phyloP scores from a whole-genome alignment of 2,888 invertebrate genomes.

The Chalcis sispes region DNA sequence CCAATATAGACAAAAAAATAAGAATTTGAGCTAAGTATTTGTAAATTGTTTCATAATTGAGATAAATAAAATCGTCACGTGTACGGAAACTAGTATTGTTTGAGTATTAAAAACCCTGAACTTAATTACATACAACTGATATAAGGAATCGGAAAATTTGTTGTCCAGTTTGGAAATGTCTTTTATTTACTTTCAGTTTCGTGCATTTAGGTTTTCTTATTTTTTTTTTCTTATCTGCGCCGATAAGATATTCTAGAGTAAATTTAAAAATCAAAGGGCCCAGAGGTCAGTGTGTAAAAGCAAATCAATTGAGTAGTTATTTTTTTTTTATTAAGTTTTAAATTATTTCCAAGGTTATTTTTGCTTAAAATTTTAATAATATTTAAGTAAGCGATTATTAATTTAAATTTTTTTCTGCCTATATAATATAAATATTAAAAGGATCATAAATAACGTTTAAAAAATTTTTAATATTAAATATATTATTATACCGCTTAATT shows the following conservation, averaged over 20 bases:
- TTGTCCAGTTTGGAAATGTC: constrained; percentile 33
- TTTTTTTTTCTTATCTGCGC: constrained; percentile 31
- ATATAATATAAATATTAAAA: too few species aligned
- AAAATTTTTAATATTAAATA: too few species aligned
- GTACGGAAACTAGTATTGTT: constrained; percentile 21
- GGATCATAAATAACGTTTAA: too few species aligned
- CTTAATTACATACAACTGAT: background rate
- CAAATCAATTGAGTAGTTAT: constrained; percentile 23
- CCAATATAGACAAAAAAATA: too few species aligned
- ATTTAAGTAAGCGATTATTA: too few species aligned
- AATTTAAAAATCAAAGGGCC: constrained; percentile 36
- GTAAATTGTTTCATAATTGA: constrained; percentile 64
- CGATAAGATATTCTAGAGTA: constrained; percentile 35
- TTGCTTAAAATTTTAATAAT: too few species aligned
- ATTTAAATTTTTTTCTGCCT: too few species aligned
- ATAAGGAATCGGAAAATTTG: background rate
- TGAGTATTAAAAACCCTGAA: constrained; percentile 14
- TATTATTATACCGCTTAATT: too few species aligned
- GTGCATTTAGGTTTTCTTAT: constrained; percentile 31
- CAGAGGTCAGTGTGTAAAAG: constrained; percentile 28
- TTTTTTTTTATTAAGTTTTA: too few species aligned
- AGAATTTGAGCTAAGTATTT: constrained; percentile 59
- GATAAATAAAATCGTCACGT: constrained; percentile 56
- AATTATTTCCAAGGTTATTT: too few species aligned
- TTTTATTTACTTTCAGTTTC: constrained; percentile 38